phyloP scores from a whole-genome alignment of 2,888 invertebrate genomes.

The Eudasyphora cyanicolor region DNA sequence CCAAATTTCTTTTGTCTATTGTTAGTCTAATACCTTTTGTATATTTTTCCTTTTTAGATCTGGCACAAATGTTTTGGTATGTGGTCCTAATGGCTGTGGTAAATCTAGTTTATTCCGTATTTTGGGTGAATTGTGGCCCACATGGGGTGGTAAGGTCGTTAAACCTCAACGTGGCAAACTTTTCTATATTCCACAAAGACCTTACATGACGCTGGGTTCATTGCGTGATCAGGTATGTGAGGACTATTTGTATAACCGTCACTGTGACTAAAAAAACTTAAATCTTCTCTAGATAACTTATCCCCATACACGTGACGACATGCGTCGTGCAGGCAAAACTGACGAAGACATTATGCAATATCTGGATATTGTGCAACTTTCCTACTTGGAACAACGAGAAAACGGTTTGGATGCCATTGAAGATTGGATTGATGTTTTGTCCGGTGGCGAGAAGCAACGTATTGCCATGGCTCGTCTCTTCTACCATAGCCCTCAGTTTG shows the following conservation, averaged over 20 bases:
- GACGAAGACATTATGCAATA: conserved; percentile 90
- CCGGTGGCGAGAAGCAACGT: conserved; percentile 98
- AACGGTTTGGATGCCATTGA: conserved; percentile 95
- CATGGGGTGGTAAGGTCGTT: conserved; percentile 95
- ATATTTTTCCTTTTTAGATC: conserved; percentile 81
- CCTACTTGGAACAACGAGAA: conserved; percentile 91
- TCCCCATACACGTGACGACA: conserved; percentile 94
- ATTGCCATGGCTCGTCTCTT: conserved; percentile 99
- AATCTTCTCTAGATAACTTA: conserved; percentile 85
- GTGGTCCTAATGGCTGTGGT: conserved; percentile 99
- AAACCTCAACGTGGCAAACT: conserved; percentile 97
- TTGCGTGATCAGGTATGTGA: conserved; percentile 90
- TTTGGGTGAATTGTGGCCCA: conserved; percentile 98
- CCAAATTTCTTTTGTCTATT: background rate
- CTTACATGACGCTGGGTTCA: conserved; percentile 98
- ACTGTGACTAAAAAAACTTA: background rate
- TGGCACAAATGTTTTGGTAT: conserved; percentile 98
- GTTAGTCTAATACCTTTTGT: too few relatives aligned
- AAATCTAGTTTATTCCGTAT: conserved; percentile 98
- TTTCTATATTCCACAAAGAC: conserved; percentile 95
- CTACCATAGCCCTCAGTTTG: conserved; percentile 98
- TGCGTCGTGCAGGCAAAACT: conserved; percentile 87
- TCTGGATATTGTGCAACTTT: conserved; percentile 91
- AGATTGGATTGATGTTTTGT: conserved; percentile 99
- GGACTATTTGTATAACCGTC: background rate